A percentile compares a stretch with the other conserved stretches of the same genome.
phyloP scores from a whole-genome alignment of 2,888 invertebrate species.

The Charanyca ferruginea region DNA sequence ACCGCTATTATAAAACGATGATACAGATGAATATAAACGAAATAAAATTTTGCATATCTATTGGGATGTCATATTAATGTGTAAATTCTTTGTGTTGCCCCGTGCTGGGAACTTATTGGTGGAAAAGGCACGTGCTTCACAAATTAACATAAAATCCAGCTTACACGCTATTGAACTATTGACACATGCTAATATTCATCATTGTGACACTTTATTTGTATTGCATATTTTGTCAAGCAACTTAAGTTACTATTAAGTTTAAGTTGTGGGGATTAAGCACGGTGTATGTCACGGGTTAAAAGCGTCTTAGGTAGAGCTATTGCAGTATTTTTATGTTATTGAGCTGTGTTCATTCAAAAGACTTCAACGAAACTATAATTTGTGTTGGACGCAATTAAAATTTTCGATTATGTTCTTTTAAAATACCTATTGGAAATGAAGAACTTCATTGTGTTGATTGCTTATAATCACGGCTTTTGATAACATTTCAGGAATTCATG shows the following conservation, averaged over 20 bases:
- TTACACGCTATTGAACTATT: constrained; percentile 60
- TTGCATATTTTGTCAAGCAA: constrained; percentile 45
- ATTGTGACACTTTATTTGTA: constrained; percentile 57
- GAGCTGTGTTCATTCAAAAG: constrained; percentile 58
- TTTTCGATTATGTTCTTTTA: neutral
- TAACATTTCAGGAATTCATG: neutral
- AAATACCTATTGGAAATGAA: neutral
- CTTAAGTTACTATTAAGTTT: constrained; percentile 42
- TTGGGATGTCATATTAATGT: constrained; percentile 79
- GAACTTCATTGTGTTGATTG: neutral
- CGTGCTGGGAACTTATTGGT: constrained; percentile 62
- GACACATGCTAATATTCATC: constrained; percentile 50
- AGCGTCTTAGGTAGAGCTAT: constrained; percentile 26
- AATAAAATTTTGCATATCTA: constrained; percentile 88
- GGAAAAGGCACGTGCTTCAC: constrained; percentile 67
- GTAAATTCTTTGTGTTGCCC: constrained; percentile 76
- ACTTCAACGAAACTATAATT: constrained; percentile 67
- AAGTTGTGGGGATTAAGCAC: constrained; percentile 42
- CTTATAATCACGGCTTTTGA: neutral
- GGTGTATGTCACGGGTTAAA: constrained; percentile 18
- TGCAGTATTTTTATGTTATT: constrained; percentile 10
- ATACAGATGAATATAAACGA: constrained; percentile 79
- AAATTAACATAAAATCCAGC: constrained; percentile 77
- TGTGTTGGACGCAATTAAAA: neutral
- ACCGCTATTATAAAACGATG: constrained; percentile 79